These are phyloP conservation scores for Blastobasis adustella DNA, from an alignment of 2,888 invertebrate genomes.

Conservation along the genomic window DNA sequence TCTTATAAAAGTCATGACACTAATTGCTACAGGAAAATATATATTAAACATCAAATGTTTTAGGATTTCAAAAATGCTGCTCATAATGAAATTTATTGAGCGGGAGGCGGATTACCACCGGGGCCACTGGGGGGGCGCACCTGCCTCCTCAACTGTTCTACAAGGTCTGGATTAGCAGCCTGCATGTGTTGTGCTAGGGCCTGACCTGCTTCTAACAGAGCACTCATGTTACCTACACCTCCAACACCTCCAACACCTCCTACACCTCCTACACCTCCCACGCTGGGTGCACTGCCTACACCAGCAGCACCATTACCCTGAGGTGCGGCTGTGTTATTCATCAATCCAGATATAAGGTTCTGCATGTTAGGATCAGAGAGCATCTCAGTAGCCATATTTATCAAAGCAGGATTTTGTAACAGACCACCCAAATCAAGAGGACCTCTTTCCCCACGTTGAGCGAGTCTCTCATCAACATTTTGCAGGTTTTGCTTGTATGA, in stretches of 20 bases:
- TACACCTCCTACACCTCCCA: too few species aligned
- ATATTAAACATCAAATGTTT: too few species aligned
- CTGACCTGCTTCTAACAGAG: constrained; percentile 80
- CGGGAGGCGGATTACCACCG: constrained; percentile 28
- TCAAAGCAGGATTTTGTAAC: constrained; percentile 86
- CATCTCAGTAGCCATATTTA: constrained; percentile 90
- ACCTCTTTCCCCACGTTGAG: constrained; percentile 79
- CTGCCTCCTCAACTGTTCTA: constrained; percentile 85
- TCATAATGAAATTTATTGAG: background rate
- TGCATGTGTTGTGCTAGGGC: constrained; percentile 89
- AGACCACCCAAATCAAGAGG: constrained; percentile 77
- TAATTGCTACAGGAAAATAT: too few species aligned
- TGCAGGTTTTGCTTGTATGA: constrained; percentile 91
- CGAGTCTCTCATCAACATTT: constrained; percentile 82
- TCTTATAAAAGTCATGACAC: too few species aligned
- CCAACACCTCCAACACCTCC: background rate
- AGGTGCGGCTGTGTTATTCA: constrained; percentile 43
- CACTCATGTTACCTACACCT: constrained; percentile 45
- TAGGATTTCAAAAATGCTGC: too few species aligned
- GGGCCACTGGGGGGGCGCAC: constrained; percentile 50
- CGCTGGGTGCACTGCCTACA: too few species aligned
- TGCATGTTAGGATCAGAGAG: constrained; percentile 89
- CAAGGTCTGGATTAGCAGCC: constrained; percentile 86
- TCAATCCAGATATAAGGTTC: constrained; percentile 79
- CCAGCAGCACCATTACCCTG: constrained; percentile 15